These are phyloP conservation scores for Homarus americanus DNA, from an alignment of 1,140 invertebrate species.

Conservation along the genomic window DNA sequence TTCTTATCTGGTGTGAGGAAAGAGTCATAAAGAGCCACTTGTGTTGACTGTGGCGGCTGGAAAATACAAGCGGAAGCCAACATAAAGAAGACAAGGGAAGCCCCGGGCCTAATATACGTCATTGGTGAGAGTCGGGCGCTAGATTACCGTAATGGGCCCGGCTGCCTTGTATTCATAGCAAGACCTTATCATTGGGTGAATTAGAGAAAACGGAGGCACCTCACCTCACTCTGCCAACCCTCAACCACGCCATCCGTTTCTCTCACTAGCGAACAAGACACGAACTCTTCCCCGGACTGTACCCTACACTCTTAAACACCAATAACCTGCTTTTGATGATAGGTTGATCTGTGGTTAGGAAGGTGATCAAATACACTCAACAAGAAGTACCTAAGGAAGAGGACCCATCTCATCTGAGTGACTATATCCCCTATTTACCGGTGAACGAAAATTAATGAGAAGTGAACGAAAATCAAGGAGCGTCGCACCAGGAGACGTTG, in stretches of 20 bases:
- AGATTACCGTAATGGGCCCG: constrained; percentile 51
- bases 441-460: not conserved
- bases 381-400: too few relatives aligned
- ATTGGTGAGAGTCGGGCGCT: not conserved
- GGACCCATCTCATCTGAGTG: too few relatives aligned
- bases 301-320: too few relatives aligned
- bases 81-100: not conserved
- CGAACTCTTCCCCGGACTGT: not conserved
- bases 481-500: not conserved
- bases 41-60: not conserved
- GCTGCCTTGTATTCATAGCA: constrained; percentile 57
- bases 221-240: constrained; percentile 11
- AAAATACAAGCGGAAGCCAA: not conserved
- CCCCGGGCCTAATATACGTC: constrained; percentile 23
- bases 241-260: not conserved
- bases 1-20: not conserved
- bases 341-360: not conserved
- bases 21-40: not conserved
- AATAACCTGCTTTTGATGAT: not conserved
- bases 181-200: constrained; percentile 55
- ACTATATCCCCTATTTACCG: not conserved
- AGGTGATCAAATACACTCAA: not conserved
- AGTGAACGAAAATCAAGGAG: not conserved
- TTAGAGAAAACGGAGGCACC: constrained; percentile 52
- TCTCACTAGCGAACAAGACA: not conserved